A percentile compares a stretch with the other conserved stretches of the same genome.
Evolutionary conservation across 2,888 invertebrate genomes (phyloP).

Genomic region (Hypsopygia costalis): DNA sequence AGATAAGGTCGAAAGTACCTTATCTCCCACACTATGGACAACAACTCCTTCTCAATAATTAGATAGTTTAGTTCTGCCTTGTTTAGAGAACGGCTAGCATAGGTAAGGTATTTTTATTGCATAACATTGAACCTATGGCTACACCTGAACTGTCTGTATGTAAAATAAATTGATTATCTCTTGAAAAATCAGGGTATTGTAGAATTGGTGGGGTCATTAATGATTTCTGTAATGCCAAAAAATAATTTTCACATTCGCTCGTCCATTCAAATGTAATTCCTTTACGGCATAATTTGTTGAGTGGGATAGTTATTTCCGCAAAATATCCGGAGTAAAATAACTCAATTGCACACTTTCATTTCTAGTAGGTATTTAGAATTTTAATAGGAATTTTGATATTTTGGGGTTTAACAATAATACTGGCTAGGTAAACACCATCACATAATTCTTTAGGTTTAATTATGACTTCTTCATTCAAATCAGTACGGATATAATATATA

Average conservation of each 20-base stretch:
- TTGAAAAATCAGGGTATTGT: constrained; percentile 5
- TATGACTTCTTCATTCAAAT: too few species aligned
- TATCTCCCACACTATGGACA: not conserved
- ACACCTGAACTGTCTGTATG: constrained; percentile 3
- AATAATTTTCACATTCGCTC: not conserved
- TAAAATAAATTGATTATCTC: constrained; percentile 1
- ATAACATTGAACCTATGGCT: not conserved
- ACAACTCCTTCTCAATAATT: not conserved
- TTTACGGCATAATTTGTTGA: constrained; percentile 1
- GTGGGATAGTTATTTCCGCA: not conserved
- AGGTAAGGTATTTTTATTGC: not conserved
- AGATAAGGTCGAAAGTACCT: constrained; percentile 1
- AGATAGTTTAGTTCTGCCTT: constrained; percentile 1
- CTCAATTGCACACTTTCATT: too few species aligned
- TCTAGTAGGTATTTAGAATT: too few species aligned
- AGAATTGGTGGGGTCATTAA: not conserved
- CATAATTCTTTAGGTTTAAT: too few species aligned
- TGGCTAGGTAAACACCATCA: too few species aligned
- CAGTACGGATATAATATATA: too few species aligned
- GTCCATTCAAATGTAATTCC: not conserved
- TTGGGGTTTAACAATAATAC: too few species aligned
- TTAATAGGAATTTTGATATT: too few species aligned
- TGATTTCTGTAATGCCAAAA: not conserved
- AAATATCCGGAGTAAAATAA: not conserved
- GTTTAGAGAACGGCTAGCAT: not conserved